Conservation (phyloP, 2,888 invertebrate species). For the Frankliniella intonsa region DNA sequence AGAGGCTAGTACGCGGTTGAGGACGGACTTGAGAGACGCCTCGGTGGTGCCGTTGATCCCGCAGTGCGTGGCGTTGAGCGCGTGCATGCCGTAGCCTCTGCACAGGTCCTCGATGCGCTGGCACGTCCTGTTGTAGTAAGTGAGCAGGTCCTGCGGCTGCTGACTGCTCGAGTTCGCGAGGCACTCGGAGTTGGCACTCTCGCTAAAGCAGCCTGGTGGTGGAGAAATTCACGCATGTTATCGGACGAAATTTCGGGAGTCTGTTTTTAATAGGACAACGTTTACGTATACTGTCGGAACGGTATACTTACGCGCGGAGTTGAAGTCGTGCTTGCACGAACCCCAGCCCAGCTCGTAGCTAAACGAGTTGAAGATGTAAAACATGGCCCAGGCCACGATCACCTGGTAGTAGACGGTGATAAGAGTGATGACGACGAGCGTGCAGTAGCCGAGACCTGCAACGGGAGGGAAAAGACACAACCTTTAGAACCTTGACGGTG, state of each 20-base stretch:
- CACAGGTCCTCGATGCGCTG: conserved; percentile 53
- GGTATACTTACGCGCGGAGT: not conserved
- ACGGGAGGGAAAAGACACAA: conserved; percentile 27
- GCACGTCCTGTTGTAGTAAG: conserved; percentile 55
- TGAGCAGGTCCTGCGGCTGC: conserved; percentile 40
- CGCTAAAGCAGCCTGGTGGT: not conserved
- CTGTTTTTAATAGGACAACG: not conserved
- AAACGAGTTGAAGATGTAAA: conserved; percentile 49
- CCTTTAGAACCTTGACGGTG: not conserved
- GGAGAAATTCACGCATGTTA: not conserved
- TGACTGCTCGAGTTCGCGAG: not conserved
- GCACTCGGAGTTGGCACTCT: not conserved
- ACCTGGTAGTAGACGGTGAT: conserved; percentile 50
- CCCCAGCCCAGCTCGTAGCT: conserved; percentile 49
- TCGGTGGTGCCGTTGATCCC: conserved; percentile 41
- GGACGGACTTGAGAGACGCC: conserved; percentile 51
- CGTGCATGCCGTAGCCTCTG: conserved; percentile 44
- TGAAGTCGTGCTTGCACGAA: conserved; percentile 40
- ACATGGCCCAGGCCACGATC: conserved; percentile 49
- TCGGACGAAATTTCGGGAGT: not conserved
- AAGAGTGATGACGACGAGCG: conserved; percentile 47
- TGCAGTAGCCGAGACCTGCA: conserved; percentile 50
- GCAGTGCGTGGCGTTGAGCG: conserved; percentile 51
- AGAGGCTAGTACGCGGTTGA: conserved; percentile 55
- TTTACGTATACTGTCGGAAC: not conserved